Evolutionary conservation across 2,113 vertebrate species (phyloP).

Genomic region (Tragelaphus scriptus): DNA sequence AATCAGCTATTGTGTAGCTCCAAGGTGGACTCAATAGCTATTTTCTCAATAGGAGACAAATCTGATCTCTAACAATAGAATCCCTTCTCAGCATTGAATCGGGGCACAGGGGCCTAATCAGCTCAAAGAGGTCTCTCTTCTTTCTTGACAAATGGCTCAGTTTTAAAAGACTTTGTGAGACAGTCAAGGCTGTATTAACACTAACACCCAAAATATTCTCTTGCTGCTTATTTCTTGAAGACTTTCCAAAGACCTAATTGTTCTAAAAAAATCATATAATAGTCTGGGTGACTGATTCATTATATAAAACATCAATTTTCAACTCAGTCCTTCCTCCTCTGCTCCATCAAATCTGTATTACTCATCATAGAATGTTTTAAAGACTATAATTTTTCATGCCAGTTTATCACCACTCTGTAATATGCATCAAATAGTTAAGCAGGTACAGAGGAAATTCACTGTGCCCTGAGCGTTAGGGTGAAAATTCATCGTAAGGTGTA

Average conservation of each 20-base stretch:
- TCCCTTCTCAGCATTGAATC: neutral
- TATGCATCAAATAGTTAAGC: neutral
- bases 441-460: neutral
- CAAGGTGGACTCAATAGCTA: neutral
- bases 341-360: neutral
- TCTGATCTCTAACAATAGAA: neutral
- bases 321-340: neutral
- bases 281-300: neutral
- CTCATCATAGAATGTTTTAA: neutral
- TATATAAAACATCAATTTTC: neutral
- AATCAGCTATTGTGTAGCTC: neutral
- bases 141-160: neutral
- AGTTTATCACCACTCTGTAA: neutral
- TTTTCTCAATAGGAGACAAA: neutral
- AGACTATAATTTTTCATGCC: neutral
- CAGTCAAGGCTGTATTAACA: neutral
- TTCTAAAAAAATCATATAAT: neutral
- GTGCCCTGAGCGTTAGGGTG: neutral
- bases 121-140: neutral
- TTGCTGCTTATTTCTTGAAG: neutral
- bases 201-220: neutral
- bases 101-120: neutral
- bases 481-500: neutral
- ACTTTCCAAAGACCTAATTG: neutral
- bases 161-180: neutral